Base-by-base conservation (phyloP, 1,140 invertebrate genomes). In the Sycobia sp. region DNA sequence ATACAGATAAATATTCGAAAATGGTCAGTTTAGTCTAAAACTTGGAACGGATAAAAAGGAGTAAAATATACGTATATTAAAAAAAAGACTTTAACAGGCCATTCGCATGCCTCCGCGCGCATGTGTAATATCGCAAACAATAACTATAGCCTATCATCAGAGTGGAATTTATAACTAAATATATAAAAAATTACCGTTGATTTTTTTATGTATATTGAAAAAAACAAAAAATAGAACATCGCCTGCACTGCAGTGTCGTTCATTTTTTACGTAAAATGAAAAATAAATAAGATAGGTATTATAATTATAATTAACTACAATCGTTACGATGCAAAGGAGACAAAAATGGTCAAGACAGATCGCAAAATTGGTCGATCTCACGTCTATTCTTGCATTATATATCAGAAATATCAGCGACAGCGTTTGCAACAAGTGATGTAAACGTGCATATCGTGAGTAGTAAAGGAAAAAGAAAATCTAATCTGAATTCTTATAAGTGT, bases 1-100 rank as follows among this genome's bases (percentile, higher is more conserved):
- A 53, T 53, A 38, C 55, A 54, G 25, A 41, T 49, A 63, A 58
- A 67, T 49, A 64, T 54, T 50, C 56, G 53, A 58, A 25, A 58
- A 39, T 22, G 55, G 47, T 64, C 39, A 16, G 54, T 55, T 32
- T 47, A 34, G 36, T 60, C 22, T 39, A 14, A 44, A 23, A 43
- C 22, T n/a, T n/a, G n/a, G 20, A 14, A 27, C 22, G 18, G 29
- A 43, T 22, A 22, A 44, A 53, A 44, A 44, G 53, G 22, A 41
- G 13, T 18, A 29, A 32, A 36, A 51, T 5, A 46, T 25, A 5
- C 9, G 25, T 25, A 46, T 13, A 13, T 14, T 9, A 20, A 47
- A 32, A 7, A 23, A 50, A 49, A 51, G 18, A 39, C 39, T 43
- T 56, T 44, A 51, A 43, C n/a, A 13, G 29, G 38, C 36, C 23